Evolutionary conservation across 2,113 vertebrate genomes (phyloP).

Genomic region (Nansenia antarctica): DNA sequence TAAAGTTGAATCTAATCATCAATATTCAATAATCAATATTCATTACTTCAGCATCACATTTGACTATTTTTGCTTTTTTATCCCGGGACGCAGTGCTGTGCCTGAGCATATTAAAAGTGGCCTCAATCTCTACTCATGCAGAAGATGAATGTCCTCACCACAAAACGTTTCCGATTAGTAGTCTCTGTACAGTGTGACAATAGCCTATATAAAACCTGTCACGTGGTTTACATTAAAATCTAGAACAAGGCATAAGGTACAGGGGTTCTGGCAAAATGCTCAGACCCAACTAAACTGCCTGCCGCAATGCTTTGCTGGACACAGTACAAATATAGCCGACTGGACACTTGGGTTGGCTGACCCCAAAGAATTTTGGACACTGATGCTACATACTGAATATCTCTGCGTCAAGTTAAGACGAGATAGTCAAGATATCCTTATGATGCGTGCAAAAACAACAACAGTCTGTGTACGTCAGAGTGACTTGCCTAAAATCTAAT

Average conservation of each 20-base stretch:
- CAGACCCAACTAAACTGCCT: neutral
- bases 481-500: no score
- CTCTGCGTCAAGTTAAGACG: no score
- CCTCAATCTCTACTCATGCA: neutral
- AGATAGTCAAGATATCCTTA: no score
- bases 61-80: neutral
- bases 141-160: neutral
- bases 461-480: no score
- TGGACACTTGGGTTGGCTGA: no score
- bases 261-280: neutral
- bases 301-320: neutral
- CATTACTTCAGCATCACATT: neutral
- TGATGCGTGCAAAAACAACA: no score
- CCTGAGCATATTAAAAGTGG: slow-evolving; percentile 2
- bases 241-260: neutral
- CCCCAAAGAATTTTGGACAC: neutral
- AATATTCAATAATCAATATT: neutral
- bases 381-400: neutral
- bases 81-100: neutral
- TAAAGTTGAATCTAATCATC: no score
- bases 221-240: neutral
- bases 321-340: slow-evolving; percentile 8
- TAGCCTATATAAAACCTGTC: no score
- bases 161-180: neutral
- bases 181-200: neutral